phyloP scores from a whole-genome alignment of 2,888 invertebrate species.

The Drosophila ustulata region DNA sequence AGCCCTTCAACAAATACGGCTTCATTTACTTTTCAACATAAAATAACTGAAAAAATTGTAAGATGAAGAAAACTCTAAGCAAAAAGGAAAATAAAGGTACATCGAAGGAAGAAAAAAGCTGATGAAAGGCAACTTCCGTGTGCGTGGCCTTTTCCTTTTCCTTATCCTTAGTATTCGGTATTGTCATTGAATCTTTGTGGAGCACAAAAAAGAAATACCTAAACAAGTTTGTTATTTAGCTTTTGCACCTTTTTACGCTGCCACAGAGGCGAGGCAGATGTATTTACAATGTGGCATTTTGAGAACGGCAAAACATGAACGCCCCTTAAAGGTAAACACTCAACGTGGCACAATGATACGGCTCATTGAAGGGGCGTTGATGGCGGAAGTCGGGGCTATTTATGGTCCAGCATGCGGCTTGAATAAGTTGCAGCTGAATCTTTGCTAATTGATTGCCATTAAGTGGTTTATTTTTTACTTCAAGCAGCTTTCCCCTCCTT shows the following conservation, averaged over 20 bases:
- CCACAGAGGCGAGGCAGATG: slow-evolving; percentile 30
- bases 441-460: slow-evolving; percentile 76
- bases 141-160: slow-evolving; percentile 74
- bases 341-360: slow-evolving; percentile 42
- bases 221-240: slow-evolving; percentile 80
- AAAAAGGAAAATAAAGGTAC: slow-evolving; percentile 31
- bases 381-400: slow-evolving; percentile 15
- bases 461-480: slow-evolving; percentile 57
- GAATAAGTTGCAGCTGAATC: slow-evolving; percentile 55
- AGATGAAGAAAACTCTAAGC: slow-evolving; percentile 8
- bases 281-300: slow-evolving; percentile 61
- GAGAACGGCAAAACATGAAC: slow-evolving; percentile 38
- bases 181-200: slow-evolving; percentile 74
- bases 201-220: slow-evolving; percentile 62
- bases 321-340: slow-evolving; percentile 29
- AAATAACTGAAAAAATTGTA: slow-evolving; percentile 41
- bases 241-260: slow-evolving; percentile 66
- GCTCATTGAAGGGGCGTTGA: slow-evolving; percentile 21
- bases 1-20: slow-evolving; percentile 78
- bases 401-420: slow-evolving; percentile 33
- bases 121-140: slow-evolving; percentile 76
- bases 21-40: slow-evolving; percentile 78
- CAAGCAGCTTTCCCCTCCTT: slow-evolving; percentile 18
- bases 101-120: slow-evolving; percentile 34
- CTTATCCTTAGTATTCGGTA: slow-evolving; percentile 39